A percentile compares a stretch with the other conserved stretches of the same genome.
phyloP scores from a whole-genome alignment of 2,113 vertebrate species.

The Jacana jacana region DNA sequence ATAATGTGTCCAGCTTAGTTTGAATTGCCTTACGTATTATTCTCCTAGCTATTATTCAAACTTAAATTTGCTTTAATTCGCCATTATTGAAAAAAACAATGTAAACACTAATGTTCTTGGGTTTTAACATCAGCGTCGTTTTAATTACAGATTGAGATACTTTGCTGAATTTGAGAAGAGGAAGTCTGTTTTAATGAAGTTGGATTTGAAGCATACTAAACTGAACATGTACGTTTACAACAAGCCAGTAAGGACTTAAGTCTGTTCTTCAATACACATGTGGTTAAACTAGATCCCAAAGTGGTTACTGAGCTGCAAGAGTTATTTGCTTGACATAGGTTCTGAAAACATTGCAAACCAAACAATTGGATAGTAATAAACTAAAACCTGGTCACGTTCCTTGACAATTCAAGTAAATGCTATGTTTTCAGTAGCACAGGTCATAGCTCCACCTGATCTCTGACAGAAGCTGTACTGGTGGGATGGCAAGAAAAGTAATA shows the following conservation, averaged over 20 bases:
- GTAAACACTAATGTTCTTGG: neutral
- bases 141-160: neutral
- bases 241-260: neutral
- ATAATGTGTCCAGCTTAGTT: neutral
- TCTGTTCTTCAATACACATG: neutral
- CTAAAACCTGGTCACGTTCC: neutral
- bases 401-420: neutral
- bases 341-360: neutral
- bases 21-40: neutral
- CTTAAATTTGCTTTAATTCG: slow-evolving; percentile 32
- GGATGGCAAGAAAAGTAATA: neutral
- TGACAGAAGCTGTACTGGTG: neutral
- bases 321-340: neutral
- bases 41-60: neutral
- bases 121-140: neutral
- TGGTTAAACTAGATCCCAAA: neutral
- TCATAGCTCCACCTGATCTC: neutral
- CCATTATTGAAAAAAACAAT: slow-evolving; percentile 16
- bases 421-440: neutral
- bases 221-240: neutral
- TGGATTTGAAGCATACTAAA: neutral
- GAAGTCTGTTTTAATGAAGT: neutral
- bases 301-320: neutral
- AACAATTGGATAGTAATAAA: neutral
- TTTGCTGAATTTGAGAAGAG: neutral